phyloP scores from a whole-genome alignment of 1,140 invertebrate genomes.

The Liolophura sinensis region DNA sequence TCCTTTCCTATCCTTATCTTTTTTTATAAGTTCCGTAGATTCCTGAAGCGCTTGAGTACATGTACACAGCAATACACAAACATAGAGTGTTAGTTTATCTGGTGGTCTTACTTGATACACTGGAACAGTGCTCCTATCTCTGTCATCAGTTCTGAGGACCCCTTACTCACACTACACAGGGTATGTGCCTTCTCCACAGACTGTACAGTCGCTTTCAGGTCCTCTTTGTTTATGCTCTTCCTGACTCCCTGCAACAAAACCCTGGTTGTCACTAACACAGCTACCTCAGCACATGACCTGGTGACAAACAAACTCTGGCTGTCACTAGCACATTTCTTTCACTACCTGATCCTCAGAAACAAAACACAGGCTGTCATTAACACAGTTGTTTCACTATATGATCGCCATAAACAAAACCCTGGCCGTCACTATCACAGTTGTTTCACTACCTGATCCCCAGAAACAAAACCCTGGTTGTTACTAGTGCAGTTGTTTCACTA shows the following conservation, averaged over 20 bases:
- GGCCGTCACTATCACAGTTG: conserved; percentile 65
- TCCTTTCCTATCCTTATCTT: too few relatives aligned
- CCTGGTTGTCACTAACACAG: not conserved
- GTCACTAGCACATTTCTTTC: too few relatives aligned
- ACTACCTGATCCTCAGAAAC: conserved; percentile 47
- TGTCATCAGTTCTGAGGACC: conserved; percentile 88
- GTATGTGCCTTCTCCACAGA: conserved; percentile 93
- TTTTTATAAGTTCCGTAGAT: too few relatives aligned
- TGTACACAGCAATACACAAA: not conserved
- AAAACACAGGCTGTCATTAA: not conserved
- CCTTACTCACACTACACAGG: conserved; percentile 87
- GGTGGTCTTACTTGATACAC: conserved; percentile 73
- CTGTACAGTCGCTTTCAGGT: conserved; percentile 86
- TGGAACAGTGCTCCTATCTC: conserved; percentile 76
- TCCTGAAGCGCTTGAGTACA: too few relatives aligned
- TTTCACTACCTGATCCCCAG: conserved; percentile 72
- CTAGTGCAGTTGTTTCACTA: conserved; percentile 81
- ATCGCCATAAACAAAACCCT: conserved; percentile 30
- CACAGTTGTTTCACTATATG: too few relatives aligned
- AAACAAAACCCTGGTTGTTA: not conserved
- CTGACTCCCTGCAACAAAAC: conserved; percentile 39
- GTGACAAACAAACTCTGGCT: not conserved
- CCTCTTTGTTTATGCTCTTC: conserved; percentile 63
- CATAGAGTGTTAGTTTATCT: not conserved
- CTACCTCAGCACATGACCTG: not conserved